Percentiles rank a stretch among this genome's conserved stretches.
These are phyloP conservation scores for Hanleya hanleyi DNA, from an alignment of 2,888 invertebrate species.

Conservation along the genomic window DNA sequence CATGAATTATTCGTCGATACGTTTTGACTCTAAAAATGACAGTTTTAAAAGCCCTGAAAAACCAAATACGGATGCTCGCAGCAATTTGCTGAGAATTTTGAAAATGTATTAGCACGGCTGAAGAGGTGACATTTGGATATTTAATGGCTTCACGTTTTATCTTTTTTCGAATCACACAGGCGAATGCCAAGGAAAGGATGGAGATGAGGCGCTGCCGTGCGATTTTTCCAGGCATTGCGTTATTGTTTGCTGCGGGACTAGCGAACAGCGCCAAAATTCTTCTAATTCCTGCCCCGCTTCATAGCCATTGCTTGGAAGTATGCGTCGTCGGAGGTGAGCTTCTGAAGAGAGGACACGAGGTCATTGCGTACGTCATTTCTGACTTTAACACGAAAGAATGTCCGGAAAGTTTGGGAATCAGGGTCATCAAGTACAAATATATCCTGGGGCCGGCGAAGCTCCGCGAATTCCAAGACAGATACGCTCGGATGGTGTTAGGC, in stretches of 20 bases:
- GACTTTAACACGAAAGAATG: not conserved
- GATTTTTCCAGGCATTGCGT: not conserved
- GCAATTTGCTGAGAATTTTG: no score
- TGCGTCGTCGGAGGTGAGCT: slow-evolving; percentile 14
- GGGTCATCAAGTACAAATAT: slow-evolving; percentile 4
- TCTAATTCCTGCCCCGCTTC: slow-evolving; percentile 1
- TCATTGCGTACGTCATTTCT: not conserved
- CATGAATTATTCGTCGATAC: no score
- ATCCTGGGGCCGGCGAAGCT: not conserved
- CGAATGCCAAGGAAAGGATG: no score
- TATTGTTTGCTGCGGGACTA: not conserved
- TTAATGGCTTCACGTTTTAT: no score
- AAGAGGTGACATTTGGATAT: no score
- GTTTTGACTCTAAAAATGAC: no score
- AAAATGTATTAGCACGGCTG: no score
- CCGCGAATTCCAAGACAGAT: slow-evolving; percentile 1
- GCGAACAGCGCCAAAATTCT: slow-evolving; percentile 11
- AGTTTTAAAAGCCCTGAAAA: no score
- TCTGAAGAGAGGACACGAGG: slow-evolving; percentile 19
- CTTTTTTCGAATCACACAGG: no score
- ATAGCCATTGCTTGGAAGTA: slow-evolving; percentile 16
- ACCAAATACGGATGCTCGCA: no score
- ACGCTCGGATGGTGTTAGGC: not conserved
- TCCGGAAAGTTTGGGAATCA: not conserved
- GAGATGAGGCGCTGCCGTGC: no score